phyloP scores from a whole-genome alignment of 1,140 invertebrate genomes.

The Danaus plexippus region DNA sequence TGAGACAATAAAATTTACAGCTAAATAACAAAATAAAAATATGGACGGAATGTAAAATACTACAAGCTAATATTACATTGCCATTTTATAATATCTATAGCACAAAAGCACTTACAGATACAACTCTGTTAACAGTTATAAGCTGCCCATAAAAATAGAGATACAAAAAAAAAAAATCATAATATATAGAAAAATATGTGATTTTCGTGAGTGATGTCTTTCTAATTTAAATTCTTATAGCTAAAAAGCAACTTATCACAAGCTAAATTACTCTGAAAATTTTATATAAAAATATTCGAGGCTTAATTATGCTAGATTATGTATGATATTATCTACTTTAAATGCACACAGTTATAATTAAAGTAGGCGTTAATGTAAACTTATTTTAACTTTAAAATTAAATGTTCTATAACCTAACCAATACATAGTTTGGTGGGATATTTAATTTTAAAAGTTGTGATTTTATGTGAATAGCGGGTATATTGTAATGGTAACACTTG shows the following conservation, averaged over 20 bases:
- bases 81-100: slow-evolving; percentile 10
- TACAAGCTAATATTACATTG: slow-evolving; percentile 34
- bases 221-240: slow-evolving; percentile 16
- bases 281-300: slow-evolving; percentile 8
- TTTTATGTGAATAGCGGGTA: slow-evolving; percentile 3
- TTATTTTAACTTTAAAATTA: slow-evolving; percentile 9
- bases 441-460: slow-evolving; percentile 23
- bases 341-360: slow-evolving; percentile 9
- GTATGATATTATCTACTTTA: slow-evolving; percentile 10
- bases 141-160: neutral
- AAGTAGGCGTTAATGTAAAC: too few relatives aligned
- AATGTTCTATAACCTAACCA: slow-evolving; percentile 4
- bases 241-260: slow-evolving; percentile 12
- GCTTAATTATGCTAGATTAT: slow-evolving; percentile 6
- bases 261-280: slow-evolving; percentile 1
- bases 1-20: slow-evolving; percentile 62
- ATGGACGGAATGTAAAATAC: slow-evolving; percentile 69
- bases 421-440: slow-evolving; percentile 27
- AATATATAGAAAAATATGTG: slow-evolving; percentile 5
- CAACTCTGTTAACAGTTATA: slow-evolving; percentile 16
- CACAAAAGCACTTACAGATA: slow-evolving; percentile 22
- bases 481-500: slow-evolving; percentile 8
- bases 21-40: slow-evolving; percentile 61
- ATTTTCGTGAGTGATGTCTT: slow-evolving; percentile 11
- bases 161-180: slow-evolving; percentile 10